Conservation (phyloP, 2,797 vertebrate species). For the Syncerus caffer region DNA sequence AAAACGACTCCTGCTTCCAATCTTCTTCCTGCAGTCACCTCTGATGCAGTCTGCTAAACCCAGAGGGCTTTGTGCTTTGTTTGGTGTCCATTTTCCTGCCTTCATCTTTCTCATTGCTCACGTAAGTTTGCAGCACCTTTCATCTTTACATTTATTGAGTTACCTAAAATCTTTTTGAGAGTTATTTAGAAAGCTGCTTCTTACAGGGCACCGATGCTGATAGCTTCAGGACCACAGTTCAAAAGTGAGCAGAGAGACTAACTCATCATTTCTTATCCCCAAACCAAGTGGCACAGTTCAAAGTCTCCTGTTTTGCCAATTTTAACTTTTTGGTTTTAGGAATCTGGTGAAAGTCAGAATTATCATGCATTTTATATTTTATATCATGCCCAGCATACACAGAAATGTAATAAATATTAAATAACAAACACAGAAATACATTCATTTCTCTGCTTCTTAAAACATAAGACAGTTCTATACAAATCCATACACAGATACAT, state of each 20-base stretch:
- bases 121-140: not conserved
- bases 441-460: not conserved
- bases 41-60: too few species aligned
- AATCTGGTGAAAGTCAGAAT: not conserved
- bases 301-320: not conserved
- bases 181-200: not conserved
- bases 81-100: not conserved
- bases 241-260: not conserved
- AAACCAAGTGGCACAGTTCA: not conserved
- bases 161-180: not conserved
- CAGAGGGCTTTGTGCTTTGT: fast-evolving
- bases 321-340: not conserved
- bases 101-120: not conserved
- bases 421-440: not conserved
- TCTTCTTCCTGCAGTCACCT: not conserved
- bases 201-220: fast-evolving
- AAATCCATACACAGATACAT: not conserved
- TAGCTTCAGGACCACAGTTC: not conserved
- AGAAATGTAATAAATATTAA: not conserved
- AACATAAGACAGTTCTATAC: not conserved
- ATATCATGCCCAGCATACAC: not conserved
- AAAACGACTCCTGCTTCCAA: not conserved
- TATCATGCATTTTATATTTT: not conserved
- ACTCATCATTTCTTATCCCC: not conserved
- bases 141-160: not conserved